A percentile compares a stretch with the other conserved stretches of the same genome.
phyloP scores from a whole-genome alignment of 2,888 invertebrate genomes.

The Sarcophaga subvicina region DNA sequence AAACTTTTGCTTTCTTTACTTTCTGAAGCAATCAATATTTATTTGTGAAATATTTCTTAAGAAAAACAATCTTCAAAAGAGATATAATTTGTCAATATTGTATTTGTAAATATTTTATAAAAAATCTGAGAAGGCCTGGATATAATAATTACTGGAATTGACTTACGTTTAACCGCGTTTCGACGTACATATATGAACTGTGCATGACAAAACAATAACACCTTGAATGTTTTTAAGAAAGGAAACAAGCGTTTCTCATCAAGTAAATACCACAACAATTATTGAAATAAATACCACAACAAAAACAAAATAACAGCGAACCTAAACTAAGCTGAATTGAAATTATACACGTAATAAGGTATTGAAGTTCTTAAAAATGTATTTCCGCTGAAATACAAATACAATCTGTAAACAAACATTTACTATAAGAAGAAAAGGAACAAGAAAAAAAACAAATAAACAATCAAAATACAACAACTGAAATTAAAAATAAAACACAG shows the following conservation, averaged over 20 bases:
- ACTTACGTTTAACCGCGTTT: neutral
- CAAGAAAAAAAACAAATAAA: slow-evolving; percentile 44
- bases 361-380: slow-evolving; percentile 54
- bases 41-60: too few species aligned
- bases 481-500: slow-evolving; percentile 40
- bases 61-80: too few species aligned
- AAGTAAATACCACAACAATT: slow-evolving; percentile 26
- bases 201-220: slow-evolving; percentile 26
- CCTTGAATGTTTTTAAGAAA: slow-evolving; percentile 4
- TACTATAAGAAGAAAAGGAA: slow-evolving; percentile 16
- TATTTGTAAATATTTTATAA: too few species aligned
- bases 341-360: slow-evolving; percentile 29
- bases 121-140: neutral
- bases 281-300: slow-evolving; percentile 25
- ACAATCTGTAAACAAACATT: slow-evolving; percentile 66
- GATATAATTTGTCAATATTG: too few species aligned
- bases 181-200: neutral
- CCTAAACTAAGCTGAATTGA: neutral
- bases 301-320: neutral
- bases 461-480: slow-evolving; percentile 51
- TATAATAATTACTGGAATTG: slow-evolving; percentile 3
- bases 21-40: too few species aligned
- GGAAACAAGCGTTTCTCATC: slow-evolving; percentile 23
- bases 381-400: slow-evolving; percentile 65
- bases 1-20: too few species aligned